Base-by-base conservation (phyloP, 1,140 invertebrate species). In the Sminthurinus signatus region DNA sequence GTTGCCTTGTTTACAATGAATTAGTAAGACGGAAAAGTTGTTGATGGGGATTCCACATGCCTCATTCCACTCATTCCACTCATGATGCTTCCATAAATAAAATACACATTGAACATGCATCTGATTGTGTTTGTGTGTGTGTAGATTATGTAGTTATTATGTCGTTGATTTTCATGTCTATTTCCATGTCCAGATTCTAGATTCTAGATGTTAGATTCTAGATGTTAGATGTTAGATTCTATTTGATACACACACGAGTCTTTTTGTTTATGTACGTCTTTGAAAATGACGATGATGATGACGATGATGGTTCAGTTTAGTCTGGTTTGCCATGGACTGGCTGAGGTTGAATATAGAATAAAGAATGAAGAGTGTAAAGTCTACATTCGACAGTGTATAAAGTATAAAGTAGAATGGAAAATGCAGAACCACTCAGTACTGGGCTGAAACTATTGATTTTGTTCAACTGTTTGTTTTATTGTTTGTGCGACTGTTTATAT, bases 401-500 rank as follows among this genome's bases (percentile, higher is more conserved):
- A n/a, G n/a, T n/a, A n/a, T n/a, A n/a, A n/a, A n/a, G n/a, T n/a
- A n/a, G n/a, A 55, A 64, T 54, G 58, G 62, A 54, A 64, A 54
- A 64, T 60, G 63, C 55, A 65, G 57, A 65, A 57, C 59, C 64
- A 66, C 64, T 62, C 64, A 17, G 58, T 62, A 43, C 56, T 58
- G 39, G 60, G 56, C 59, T 62, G 63, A 69, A 60, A 64, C 56
- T 71, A 71, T 71, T 69, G 70, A 71, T 71, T 71, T 71, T 64
- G 50, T 62, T 68, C 70, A 64, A 68, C 66, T 71, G 70, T 69
- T 71, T 71, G 70, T 71, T 71, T 71, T 71, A 71, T 71, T 71
- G 64, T 71, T 71, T 71, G n/a, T n/a, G n/a, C n/a, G n/a, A n/a
- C n/a, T n/a, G 70, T 71, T 71, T 71, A 71, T 71, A 64, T 71